Base-by-base conservation (phyloP, 1,140 invertebrate species). In the Hyphantria cunea region DNA sequence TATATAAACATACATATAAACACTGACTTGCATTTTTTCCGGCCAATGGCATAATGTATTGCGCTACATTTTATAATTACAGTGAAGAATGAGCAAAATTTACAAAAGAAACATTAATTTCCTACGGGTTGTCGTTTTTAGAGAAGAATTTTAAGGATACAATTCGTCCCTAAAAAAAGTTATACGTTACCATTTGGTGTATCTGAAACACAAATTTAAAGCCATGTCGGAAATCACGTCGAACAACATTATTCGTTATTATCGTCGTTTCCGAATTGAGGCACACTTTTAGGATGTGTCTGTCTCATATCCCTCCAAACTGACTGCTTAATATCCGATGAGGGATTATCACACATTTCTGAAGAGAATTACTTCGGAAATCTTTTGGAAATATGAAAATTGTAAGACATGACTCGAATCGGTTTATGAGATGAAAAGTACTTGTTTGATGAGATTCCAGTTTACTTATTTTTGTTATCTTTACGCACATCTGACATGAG, bases 231-330 rank as follows among this genome's bases (percentile, higher is more conserved):
- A 44, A 44, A 44, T 44, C n/a, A 13, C 13, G 41, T 44, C 41
- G 41, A 44, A 44, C n/a, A n/a, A 44, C 41, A 44, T 44, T 44
- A 44, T 44, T 44, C 41, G 41, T 44, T 44, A 44, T 44, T 44
- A 44, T 44, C 41, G 41, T 44, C 41, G 41, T 44, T 44, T 44
- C 41, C 41, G 41, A 44, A 44, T 9, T 44, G 12, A 44, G 41
- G 13, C 37, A 39, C 37, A 39, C 41, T 44, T 37, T 37, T 44
- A 44, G 41, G 41, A 13, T 13, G 12, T 44, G 41, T 44, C 41
- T 44, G 41, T 9, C 41, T 13, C 41, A n/a, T 6, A n/a, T 3
- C 11, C n/a, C 41, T 39, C 37, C 2, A n/a, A n/a, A 13, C 12
- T 44, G 9, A 44, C 0, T n/a, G 41, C 12, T 7, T 44, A 12